Base-by-base conservation (phyloP, 2,797 vertebrate genomes). In the Dallia pectoralis region DNA sequence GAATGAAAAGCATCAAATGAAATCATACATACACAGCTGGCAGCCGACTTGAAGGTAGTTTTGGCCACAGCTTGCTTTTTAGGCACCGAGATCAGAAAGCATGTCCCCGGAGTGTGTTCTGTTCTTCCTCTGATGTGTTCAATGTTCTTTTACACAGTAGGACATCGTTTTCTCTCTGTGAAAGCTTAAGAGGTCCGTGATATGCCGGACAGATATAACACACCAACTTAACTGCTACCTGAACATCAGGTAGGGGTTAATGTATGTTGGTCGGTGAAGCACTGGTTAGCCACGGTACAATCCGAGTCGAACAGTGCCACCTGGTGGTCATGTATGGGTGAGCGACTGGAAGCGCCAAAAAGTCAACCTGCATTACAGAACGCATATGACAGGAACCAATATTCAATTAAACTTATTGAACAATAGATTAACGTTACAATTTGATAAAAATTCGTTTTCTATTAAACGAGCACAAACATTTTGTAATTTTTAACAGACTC, bases 281-380 rank as follows among this genome's bases (percentile, higher is more conserved):
- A 25, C 12, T n/a, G 4, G 22, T 56, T 59, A 27, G 53, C 9
- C 19, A 25, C 2, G 22, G 22, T 9, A 56, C n/a, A 56, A 56
- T 25, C 53, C 53, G 12, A 44, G 11, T 44, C 40, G 9, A 44
- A 44, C 40, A 40, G 80, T 83, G 81, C 79, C 81, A 74, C 75
- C 80, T 76, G 44, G 70, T 79, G 82, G 53, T 12, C 53, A 56
- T 19, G 8, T 4, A 8, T n/a, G 51, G 53, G 22, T 25, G 3
- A 56, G 53, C n/a, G 2, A 56, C n/a, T 25, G 53, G 22, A 56
- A 22, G 8, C 19, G 19, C 51, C 51, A 53, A 22, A n/a, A 8
- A 18, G 5, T n/a, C 19, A 53, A 53, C 19, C 6, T 53, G 49
- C 18, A 8, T n/a, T 53, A n/a, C 19, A 22, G 6, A 2, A n/a